Conservation (phyloP, 2,113 vertebrate species). For the Chloebia gouldiae region DNA sequence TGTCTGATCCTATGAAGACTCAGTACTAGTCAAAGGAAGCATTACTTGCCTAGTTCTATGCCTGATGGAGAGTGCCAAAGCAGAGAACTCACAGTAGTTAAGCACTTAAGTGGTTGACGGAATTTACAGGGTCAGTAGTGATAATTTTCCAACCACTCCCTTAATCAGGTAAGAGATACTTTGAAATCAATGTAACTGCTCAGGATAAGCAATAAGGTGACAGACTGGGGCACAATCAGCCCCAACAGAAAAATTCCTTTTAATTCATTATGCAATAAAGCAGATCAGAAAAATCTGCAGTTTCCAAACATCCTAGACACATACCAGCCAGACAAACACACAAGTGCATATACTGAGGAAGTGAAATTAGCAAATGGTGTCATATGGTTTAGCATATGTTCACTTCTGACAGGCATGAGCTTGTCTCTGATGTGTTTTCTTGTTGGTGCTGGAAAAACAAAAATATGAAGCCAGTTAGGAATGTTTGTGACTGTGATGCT, state of each 20-base stretch:
- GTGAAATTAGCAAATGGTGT: conserved; percentile 7
- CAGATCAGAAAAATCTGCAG: neutral
- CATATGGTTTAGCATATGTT: conserved; percentile 11
- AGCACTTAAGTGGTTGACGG: neutral
- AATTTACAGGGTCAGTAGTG: neutral
- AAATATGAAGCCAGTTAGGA: neutral
- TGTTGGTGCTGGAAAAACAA: neutral
- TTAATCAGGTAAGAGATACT: neutral
- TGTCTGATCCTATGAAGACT: neutral
- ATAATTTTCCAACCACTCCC: neutral
- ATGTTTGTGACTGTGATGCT: neutral
- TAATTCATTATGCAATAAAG: neutral
- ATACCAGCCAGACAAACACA: neutral
- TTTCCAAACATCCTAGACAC: neutral
- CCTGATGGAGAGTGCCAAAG: neutral
- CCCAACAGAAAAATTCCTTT: neutral
- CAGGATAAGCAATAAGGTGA: neutral
- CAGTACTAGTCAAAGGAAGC: neutral
- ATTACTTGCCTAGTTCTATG: neutral
- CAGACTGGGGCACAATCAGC: neutral
- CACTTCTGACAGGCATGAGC: conserved; percentile 7
- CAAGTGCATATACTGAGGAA: neutral
- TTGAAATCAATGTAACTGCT: neutral
- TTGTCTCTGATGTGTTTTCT: neutral
- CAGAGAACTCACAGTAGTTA: neutral